Evolutionary conservation across 2,888 invertebrate species (phyloP).

Genomic region (Eurois occulta): DNA sequence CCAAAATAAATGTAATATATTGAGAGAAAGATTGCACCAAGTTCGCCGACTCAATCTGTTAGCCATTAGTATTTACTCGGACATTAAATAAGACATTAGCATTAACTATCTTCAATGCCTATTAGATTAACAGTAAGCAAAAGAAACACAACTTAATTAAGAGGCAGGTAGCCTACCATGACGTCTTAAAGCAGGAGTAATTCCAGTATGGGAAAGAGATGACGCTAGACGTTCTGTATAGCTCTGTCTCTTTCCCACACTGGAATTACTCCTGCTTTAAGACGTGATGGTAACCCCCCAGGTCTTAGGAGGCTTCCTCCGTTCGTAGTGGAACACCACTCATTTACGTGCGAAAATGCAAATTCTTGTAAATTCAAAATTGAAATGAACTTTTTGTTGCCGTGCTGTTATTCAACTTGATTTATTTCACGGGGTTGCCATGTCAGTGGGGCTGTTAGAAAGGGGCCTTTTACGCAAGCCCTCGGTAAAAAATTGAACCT

Average conservation of each 20-base stretch:
- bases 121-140: conserved; percentile 32
- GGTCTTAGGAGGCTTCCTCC: conserved; percentile 7
- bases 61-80: neutral
- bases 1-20: neutral
- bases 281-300: no score
- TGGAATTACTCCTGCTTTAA: no score
- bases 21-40: neutral
- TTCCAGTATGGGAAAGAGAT: no score
- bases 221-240: no score
- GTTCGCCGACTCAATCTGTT: neutral
- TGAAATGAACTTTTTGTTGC: conserved; percentile 62
- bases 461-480: conserved; percentile 59
- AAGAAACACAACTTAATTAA: conserved; percentile 54
- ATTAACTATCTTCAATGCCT: conserved; percentile 32
- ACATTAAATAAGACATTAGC: conserved; percentile 27
- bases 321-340: conserved; percentile 22
- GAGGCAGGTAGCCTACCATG: no score
- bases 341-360: conserved; percentile 41
- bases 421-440: conserved; percentile 69
- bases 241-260: no score
- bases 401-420: conserved; percentile 65
- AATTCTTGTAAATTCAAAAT: conserved; percentile 38
- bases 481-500: conserved; percentile 62
- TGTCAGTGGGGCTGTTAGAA: conserved; percentile 72
- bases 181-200: no score